Percentiles rank a stretch among this genome's conserved stretches.
Conservation (phyloP, 2,797 vertebrate genomes). For the Notamacropus eugenii region DNA sequence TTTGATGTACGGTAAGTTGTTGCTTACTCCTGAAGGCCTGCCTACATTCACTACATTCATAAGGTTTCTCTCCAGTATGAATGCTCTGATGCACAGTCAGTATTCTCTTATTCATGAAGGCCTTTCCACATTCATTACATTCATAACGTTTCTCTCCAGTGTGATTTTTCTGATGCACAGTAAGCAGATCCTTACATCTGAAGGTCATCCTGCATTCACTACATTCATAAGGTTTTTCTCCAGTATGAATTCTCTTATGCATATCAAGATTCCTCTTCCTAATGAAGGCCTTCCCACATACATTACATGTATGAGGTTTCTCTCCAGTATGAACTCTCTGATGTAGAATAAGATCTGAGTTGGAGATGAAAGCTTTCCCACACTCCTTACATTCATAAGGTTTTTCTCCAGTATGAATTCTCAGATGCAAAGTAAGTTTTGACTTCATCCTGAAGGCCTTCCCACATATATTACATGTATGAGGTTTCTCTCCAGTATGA, state of each 20-base stretch:
- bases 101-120: too few species aligned
- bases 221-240: neutral
- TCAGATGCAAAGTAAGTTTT: neutral
- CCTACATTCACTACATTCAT: neutral
- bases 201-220: neutral
- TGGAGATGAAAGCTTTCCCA: too few species aligned
- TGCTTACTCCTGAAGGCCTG: neutral
- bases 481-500: neutral
- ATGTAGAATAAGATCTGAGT: neutral
- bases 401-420: neutral
- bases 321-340: neutral
- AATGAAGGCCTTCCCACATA: neutral
- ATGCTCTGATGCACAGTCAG: too few species aligned
- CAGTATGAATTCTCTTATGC: neutral
- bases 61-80: too few species aligned
- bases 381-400: neutral
- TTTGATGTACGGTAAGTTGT: neutral
- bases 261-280: too few species aligned
- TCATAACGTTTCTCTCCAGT: too few species aligned
- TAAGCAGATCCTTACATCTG: too few species aligned
- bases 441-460: neutral
- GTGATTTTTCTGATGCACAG: too few species aligned
- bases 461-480: constrained; percentile 12
- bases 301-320: neutral
- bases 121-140: too few species aligned